Evolutionary conservation across 2,797 vertebrate species (phyloP).

Genomic region (Enteromius thamalakanensis): DNA sequence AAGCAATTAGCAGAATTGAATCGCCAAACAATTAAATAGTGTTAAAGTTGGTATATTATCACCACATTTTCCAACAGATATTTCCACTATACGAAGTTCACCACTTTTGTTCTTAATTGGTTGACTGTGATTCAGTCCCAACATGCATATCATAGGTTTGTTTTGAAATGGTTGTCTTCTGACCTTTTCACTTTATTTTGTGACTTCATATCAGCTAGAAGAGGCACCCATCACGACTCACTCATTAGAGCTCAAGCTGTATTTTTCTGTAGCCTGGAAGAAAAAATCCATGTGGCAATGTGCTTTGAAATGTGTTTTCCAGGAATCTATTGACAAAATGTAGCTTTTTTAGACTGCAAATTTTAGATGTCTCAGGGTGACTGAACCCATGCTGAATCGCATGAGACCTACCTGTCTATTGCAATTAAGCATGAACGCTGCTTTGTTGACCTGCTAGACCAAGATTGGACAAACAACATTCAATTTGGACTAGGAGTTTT

Average conservation of each 20-base stretch:
- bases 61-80: no score
- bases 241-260: conserved; percentile 25
- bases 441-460: conserved; percentile 28
- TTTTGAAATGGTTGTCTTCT: conserved; percentile 24
- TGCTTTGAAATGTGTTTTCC: conserved; percentile 18
- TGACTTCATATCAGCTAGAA: conserved; percentile 32
- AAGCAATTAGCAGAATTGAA: no score
- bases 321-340: conserved; percentile 17
- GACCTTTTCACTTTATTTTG: conserved; percentile 37
- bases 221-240: conserved; percentile 28
- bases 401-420: conserved; percentile 28
- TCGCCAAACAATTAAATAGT: no score
- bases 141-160: conserved; percentile 22
- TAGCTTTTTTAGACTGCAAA: conserved; percentile 18
- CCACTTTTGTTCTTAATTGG: conserved; percentile 13
- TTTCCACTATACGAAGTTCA: neutral
- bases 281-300: conserved; percentile 19
- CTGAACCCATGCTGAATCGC: neutral
- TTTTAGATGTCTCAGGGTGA: conserved; percentile 9
- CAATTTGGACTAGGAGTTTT: neutral
- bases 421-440: conserved; percentile 21
- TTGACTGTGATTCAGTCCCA: conserved; percentile 21
- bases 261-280: conserved; percentile 5
- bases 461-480: conserved; percentile 11
- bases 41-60: no score